Evolutionary conservation across 35 echinoderm and acorn worm species (phyloP).

Genomic region (Acanthaster planci): DNA sequence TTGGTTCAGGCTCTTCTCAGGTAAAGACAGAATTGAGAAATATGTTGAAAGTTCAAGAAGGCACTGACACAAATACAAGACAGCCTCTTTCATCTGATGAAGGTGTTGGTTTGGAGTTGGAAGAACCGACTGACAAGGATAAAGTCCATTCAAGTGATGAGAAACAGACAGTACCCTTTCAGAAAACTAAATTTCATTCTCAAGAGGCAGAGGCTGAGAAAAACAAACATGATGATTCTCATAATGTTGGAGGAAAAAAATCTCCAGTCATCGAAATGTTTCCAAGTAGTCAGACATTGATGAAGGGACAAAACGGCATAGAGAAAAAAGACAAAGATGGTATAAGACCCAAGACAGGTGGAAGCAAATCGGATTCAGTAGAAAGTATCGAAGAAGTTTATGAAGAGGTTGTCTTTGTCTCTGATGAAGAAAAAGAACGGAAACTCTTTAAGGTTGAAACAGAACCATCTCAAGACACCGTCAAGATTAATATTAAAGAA

Average conservation of each 20-base stretch:
- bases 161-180: background rate
- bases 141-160: background rate
- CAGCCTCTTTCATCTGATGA: background rate
- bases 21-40: constrained; percentile 15
- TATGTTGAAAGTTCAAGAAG: background rate
- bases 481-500: background rate
- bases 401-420: constrained; percentile 49
- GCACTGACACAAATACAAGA: too few relatives aligned
- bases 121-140: background rate
- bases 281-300: too few relatives aligned
- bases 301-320: background rate
- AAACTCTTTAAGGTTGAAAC: background rate
- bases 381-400: constrained; percentile 59
- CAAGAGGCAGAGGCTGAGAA: background rate
- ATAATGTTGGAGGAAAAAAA: too few relatives aligned
- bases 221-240: background rate
- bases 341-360: background rate
- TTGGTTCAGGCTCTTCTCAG: background rate
- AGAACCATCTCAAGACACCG: background rate
- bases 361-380: constrained; percentile 44
- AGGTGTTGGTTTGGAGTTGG: constrained; percentile 4
- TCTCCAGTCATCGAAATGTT: too few relatives aligned
- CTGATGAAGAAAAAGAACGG: constrained; percentile 32
- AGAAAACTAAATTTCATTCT: background rate
- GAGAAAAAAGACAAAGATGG: background rate